phyloP scores from a whole-genome alignment of 2,113 vertebrate genomes.

The Pelecanoides urinatrix region DNA sequence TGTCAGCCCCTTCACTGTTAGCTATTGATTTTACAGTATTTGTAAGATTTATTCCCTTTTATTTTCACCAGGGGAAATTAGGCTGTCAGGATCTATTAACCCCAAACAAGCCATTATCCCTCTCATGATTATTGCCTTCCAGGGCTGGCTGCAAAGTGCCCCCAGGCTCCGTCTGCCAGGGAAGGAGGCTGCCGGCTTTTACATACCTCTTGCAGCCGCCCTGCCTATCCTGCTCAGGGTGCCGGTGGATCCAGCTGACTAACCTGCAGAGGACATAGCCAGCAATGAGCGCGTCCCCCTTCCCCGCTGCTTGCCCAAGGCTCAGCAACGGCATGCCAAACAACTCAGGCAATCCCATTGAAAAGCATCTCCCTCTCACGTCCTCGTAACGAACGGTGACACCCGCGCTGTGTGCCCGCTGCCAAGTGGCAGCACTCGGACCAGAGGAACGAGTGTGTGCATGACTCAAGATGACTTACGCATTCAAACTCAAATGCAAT shows the following conservation, averaged over 20 bases:
- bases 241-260: background rate
- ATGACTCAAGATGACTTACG: background rate
- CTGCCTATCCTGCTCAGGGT: background rate
- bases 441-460: rapidly evolving
- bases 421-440: background rate
- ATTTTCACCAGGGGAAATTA: slow-evolving; percentile 72
- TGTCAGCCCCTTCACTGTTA: slow-evolving; percentile 51
- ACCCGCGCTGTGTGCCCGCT: rapidly evolving
- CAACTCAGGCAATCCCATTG: background rate
- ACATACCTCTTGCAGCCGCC: background rate
- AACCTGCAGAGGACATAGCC: background rate
- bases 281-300: rapidly evolving
- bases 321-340: rapidly evolving
- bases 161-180: background rate
- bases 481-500: background rate
- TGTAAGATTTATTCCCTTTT: slow-evolving; percentile 68
- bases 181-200: background rate
- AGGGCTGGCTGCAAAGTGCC: background rate
- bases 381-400: background rate
- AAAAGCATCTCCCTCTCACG: background rate
- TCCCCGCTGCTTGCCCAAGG: background rate
- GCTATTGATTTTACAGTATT: slow-evolving; percentile 72
- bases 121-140: slow-evolving; percentile 28
- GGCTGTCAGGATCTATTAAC: slow-evolving; percentile 67
- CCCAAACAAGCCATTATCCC: slow-evolving; percentile 62